Evolutionary conservation across 2,888 invertebrate genomes (phyloP).

Genomic region (Caenorhabditis wallacei): DNA sequence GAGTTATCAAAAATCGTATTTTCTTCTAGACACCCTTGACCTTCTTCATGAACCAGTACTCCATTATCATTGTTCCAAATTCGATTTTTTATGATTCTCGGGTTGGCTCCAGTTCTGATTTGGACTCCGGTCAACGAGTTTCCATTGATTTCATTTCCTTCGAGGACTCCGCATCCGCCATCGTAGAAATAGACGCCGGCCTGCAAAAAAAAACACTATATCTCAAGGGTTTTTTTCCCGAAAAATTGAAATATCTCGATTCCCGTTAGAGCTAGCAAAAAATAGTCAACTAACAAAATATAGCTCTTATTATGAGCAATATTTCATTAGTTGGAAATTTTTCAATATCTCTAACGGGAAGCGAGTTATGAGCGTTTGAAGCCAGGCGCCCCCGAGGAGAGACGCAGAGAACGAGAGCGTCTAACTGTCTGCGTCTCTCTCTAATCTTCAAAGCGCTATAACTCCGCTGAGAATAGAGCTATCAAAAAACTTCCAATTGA

Average conservation of each 20-base stretch:
- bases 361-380: not conserved
- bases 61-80: constrained; percentile 99
- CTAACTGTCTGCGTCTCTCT: no score
- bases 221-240: no score
- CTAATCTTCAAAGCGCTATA: not conserved
- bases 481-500: not conserved
- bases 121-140: constrained; percentile 99
- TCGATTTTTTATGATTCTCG: constrained; percentile 96
- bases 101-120: constrained; percentile 97
- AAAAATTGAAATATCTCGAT: not conserved
- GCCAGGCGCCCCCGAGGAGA: no score
- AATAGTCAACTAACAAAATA: not conserved
- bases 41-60: constrained; percentile 97
- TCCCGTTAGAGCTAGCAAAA: not conserved
- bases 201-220: constrained; percentile 75
- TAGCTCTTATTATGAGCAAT: not conserved
- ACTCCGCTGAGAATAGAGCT: not conserved
- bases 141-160: constrained; percentile 99
- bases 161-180: constrained; percentile 97
- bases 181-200: constrained; percentile 99
- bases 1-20: constrained; percentile 97
- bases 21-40: constrained; percentile 94
- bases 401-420: not conserved
- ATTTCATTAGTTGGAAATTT: not conserved
- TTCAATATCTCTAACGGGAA: not conserved